Percentiles rank a stretch among this genome's conserved stretches.
Conservation (phyloP, 2,113 vertebrate genomes). For the Misgurnus anguillicaudatus region DNA sequence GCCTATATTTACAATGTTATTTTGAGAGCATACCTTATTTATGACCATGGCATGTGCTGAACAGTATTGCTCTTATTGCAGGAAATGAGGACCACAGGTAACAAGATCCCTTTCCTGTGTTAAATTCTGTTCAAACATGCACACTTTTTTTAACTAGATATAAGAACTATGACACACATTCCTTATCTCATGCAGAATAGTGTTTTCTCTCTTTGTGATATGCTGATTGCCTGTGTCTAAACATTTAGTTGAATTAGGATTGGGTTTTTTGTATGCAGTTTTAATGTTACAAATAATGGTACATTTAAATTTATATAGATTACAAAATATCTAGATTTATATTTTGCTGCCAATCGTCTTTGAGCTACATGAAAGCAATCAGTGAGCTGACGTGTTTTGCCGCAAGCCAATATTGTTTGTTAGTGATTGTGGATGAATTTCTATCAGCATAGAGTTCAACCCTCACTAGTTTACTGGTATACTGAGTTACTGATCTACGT, state of each 20-base stretch:
- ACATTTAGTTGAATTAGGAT: too few relatives aligned
- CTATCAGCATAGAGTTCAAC: conserved; percentile 10
- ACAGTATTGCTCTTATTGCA: conserved; percentile 45
- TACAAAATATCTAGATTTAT: too few relatives aligned
- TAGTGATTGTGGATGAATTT: conserved; percentile 5
- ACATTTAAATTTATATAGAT: too few relatives aligned
- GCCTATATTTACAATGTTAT: conserved; percentile 57
- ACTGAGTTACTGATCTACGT: conserved; percentile 27
- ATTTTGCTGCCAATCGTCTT: too few relatives aligned
- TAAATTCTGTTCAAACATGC: neutral
- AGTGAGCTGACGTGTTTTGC: neutral
- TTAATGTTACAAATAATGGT: too few relatives aligned
- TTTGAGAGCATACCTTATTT: conserved; percentile 48
- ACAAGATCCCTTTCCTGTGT: conserved; percentile 34
- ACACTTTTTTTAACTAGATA: neutral
- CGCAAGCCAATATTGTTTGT: conserved; percentile 12
- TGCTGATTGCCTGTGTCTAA: too few relatives aligned
- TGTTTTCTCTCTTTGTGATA: too few relatives aligned
- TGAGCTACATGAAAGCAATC: neutral
- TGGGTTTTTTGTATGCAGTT: too few relatives aligned
- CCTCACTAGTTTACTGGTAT: conserved; percentile 26
- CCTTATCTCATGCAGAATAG: neutral
- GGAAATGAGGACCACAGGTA: conserved; percentile 39
- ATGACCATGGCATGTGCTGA: conserved; percentile 45
- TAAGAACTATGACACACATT: neutral